Percentiles rank a stretch among this genome's conserved stretches.
phyloP scores from a whole-genome alignment of 2,113 vertebrate species.

The Fulmarus glacialis region DNA sequence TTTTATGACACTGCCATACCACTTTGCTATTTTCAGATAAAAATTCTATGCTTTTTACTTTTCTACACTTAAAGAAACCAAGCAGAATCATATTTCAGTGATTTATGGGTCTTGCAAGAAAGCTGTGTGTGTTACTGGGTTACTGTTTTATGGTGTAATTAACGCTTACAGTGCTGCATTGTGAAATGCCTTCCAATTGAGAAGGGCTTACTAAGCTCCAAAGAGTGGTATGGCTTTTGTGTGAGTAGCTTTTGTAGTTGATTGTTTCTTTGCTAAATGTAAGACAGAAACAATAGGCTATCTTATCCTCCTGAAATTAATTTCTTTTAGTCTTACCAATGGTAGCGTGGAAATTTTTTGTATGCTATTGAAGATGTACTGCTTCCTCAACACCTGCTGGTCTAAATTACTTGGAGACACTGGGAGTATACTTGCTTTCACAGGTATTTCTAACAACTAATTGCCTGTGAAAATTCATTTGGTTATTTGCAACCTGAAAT shows the following conservation, averaged over 20 bases:
- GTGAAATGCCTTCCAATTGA: not conserved
- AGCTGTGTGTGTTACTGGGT: not conserved
- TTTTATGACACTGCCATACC: not conserved
- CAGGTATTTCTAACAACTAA: conserved; percentile 65
- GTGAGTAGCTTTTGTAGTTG: not conserved
- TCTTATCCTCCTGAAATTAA: not conserved
- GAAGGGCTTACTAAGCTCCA: not conserved
- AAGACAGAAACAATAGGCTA: not conserved
- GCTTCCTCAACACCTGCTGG: conserved; percentile 47
- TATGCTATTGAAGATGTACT: not conserved
- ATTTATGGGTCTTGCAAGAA: not conserved
- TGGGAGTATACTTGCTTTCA: conserved; percentile 56
- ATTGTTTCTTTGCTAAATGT: not conserved
- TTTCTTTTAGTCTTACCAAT: not conserved
- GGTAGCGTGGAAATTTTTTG: not conserved
- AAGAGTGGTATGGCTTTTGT: not conserved
- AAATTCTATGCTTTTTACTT: not conserved
- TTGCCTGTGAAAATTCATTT: conserved; percentile 72
- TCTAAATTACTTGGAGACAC: conserved; percentile 69
- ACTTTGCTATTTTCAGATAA: not conserved
- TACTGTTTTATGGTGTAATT: not conserved
- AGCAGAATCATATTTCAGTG: not conserved
- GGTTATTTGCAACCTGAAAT: conserved; percentile 54
- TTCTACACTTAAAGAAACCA: not conserved
- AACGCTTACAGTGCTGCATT: not conserved